A percentile compares a stretch with the other conserved stretches of the same genome.
These are phyloP conservation scores for Seriola aureovittata DNA, from an alignment of 2,113 vertebrate genomes.

Conservation along the genomic window DNA sequence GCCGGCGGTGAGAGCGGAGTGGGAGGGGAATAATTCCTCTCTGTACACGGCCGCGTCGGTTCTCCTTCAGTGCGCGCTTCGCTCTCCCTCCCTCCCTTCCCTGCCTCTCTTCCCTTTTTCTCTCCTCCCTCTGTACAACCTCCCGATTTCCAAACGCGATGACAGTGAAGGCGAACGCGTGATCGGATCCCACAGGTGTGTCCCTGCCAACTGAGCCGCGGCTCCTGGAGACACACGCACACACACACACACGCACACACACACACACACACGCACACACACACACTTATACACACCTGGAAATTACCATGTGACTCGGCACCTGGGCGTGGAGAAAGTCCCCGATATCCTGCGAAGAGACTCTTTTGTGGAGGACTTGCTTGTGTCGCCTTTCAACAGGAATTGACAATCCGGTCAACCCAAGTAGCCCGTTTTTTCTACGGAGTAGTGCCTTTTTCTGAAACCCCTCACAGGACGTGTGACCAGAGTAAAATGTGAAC, in stretches of 20 bases:
- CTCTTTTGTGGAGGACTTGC: constrained; percentile 74
- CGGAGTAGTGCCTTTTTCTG: constrained; percentile 75
- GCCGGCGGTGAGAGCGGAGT: constrained; percentile 32
- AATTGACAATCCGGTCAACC: constrained; percentile 21
- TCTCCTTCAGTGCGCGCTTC: constrained; percentile 39
- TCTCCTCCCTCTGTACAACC: constrained; percentile 14
- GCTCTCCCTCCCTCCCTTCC: constrained; percentile 3
- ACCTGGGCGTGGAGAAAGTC: constrained; percentile 87
- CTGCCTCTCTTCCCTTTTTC: background rate
- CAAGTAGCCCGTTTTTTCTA: constrained; percentile 24
- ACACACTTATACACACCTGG: constrained; percentile 81
- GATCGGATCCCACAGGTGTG: constrained; percentile 84
- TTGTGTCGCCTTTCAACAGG: constrained; percentile 48
- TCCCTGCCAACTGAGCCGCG: constrained; percentile 40
- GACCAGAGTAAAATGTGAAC: constrained; percentile 80
- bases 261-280: constrained; percentile 64
- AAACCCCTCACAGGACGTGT: constrained; percentile 19
- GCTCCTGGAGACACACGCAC: constrained; percentile 54
- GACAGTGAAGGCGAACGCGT: constrained; percentile 64
- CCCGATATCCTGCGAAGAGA: constrained; percentile 48
- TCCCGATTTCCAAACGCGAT: constrained; percentile 56
- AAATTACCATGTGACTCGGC: constrained; percentile 83
- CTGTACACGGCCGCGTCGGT: constrained; percentile 37
- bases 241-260: constrained; percentile 61
- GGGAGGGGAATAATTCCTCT: constrained; percentile 70